Percentiles rank a stretch among this genome's conserved stretches.
Evolutionary conservation across 2,888 invertebrate species (phyloP).

Genomic region (Pyrochroa serraticornis): DNA sequence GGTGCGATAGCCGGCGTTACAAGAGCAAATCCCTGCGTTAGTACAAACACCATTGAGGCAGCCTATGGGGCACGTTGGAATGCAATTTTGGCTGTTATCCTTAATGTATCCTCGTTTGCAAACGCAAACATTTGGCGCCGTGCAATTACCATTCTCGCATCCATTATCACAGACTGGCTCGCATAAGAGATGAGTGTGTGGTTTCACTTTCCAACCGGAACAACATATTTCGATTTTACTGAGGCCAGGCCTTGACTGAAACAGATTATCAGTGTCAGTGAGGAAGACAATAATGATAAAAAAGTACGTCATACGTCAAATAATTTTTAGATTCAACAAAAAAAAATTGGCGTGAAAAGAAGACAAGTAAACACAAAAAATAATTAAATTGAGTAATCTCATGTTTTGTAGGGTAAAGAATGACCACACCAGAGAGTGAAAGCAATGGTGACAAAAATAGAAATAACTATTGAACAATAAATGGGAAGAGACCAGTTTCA

Average conservation of each 20-base stretch:
- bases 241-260: constrained; percentile 65
- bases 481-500: too few relatives aligned
- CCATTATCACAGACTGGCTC: constrained; percentile 68
- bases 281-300: not conserved
- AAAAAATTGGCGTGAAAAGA: too few relatives aligned
- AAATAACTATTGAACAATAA: too few relatives aligned
- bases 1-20: constrained; percentile 65
- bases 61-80: constrained; percentile 71
- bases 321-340: too few relatives aligned
- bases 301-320: not conserved
- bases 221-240: constrained; percentile 75
- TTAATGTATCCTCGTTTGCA: constrained; percentile 68
- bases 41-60: constrained; percentile 72
- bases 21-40: constrained; percentile 66
- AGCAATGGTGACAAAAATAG: too few relatives aligned
- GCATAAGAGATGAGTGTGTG: constrained; percentile 63
- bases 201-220: constrained; percentile 70
- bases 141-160: constrained; percentile 74
- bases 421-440: too few relatives aligned
- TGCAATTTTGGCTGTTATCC: constrained; percentile 61
- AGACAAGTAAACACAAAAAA: too few relatives aligned
- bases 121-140: constrained; percentile 68
- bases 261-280: constrained; percentile 20
- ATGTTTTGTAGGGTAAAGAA: too few relatives aligned
- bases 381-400: too few relatives aligned